Evolutionary conservation across 1,140 invertebrate genomes (phyloP), one percentile per base, ranked within the genome.

Genomic region (Ooceraea biroi): DNA sequence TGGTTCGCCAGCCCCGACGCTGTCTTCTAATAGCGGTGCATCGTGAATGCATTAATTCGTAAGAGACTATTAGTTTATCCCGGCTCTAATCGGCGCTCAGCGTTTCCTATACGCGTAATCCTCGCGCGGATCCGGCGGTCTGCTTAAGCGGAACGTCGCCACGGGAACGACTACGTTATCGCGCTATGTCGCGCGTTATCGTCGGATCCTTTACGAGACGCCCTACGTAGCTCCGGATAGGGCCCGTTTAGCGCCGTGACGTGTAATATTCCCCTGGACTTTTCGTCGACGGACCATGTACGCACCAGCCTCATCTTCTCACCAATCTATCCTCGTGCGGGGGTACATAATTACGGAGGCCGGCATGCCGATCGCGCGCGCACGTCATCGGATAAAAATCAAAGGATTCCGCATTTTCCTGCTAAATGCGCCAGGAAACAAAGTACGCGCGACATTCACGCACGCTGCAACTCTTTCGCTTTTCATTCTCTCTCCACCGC

Each of bases 11-110:
- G 78, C 44, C 22, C 8, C 27, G 44, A 12, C 19, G 14, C 12
- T 36, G 46, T 82, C 78, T 74, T 74, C 78, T 73, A 55, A 7
- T 22, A 27, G 71, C 80, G 50, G 55, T 60, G 61, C 74, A 84
- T 80, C 82, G 73, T 69, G 82, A 84, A 80, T 78, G 63, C 44
- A 84, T 84, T 84, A 84, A 84, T 68, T 84, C 63, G 82, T 84
- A 84, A 84, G 63, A 41, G 82, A 84, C 82, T 48, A 57, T 22
- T 78, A 84, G 52, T 84, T 78, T 66, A 84, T 25, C n/a, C 27
- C 19, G 44, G 52, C 36, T 44, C 58, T 84, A 84, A 84, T 80
- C 74, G 82, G 46, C 52, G 27, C 50, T 27, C 11, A 17, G 60
- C 44, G 36, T 46, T 78, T 68, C 76, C 58, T 27, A 61, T 19